Evolutionary conservation across 1,140 invertebrate species (phyloP), one percentile per base, ranked within the genome.

Genomic region (Hyphantria cunea): DNA sequence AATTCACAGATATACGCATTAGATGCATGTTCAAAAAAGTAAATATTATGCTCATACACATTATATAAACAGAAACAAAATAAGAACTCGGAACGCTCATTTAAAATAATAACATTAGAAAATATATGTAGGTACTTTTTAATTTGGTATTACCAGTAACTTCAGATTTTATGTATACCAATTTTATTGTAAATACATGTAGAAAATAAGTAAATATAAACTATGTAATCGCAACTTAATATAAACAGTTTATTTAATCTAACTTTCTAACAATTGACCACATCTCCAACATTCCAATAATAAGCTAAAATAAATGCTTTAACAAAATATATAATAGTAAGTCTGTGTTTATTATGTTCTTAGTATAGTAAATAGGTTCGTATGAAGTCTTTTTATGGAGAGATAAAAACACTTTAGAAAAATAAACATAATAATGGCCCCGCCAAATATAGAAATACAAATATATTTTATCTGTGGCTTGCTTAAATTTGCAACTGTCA

Each of bases 211-310:
- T n/a, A n/a, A 58, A 2, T 33, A 6, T 47, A 58, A 37, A 0
- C 11, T 49, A 49, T n/a, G 0, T 2, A 39, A 39, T 3, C 13
- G 44, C 44, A 58, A 58, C 55, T 25, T 5, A 58, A 10, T 12
- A 6, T 17, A 54, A 50, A 55, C 34, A 37, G 42, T 15, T 32
- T 53, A 34, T 37, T 72, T 69, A 74, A 66, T 67, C 56, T 70
- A 50, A 70, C 58, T 72, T 74, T 77, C 56, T 70, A 50, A 70
- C 58, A 74, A 77, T 77, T 74, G 74, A 77, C 74, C 55, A 65
- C 55, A 45, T 64, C 59, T 54, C 25, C 37, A 51, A 68, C 60
- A 58, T 41, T 49, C 45, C 55, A 58, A 15, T 58, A 49, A 58
- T 25, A 68, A 45, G 53, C 34, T 67, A 62, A 54, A 48, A 15